A percentile compares a stretch with the other conserved stretches of the same genome.
phyloP scores from a whole-genome alignment of 2,888 invertebrate genomes.

The Zygogramma bicolorata region DNA sequence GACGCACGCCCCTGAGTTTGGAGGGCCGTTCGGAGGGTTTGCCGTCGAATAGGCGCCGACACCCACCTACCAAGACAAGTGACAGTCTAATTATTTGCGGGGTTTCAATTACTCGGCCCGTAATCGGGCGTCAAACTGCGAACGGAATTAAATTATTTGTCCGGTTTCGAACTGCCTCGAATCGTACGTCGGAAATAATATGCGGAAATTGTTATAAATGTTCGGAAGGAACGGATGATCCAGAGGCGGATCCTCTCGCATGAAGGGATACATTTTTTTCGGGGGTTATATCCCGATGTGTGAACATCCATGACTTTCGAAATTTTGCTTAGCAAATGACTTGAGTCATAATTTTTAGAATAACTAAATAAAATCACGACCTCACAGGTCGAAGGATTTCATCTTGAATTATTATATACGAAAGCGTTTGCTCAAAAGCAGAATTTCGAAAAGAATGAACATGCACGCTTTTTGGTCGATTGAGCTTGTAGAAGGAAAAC shows the following conservation, averaged over 20 bases:
- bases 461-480: too few species aligned
- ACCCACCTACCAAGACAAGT: constrained; percentile 63
- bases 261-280: too few species aligned
- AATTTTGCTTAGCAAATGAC: too few species aligned
- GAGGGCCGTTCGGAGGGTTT: constrained; percentile 30
- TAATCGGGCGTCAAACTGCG: constrained; percentile 67
- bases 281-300: too few species aligned
- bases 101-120: constrained; percentile 65
- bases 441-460: too few species aligned
- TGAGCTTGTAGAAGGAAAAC: too few species aligned
- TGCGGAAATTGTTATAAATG: constrained; percentile 38
- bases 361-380: too few species aligned
- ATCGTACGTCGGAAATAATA: constrained; percentile 46
- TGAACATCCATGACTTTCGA: too few species aligned
- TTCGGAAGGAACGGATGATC: constrained; percentile 12
- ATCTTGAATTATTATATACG: too few species aligned
- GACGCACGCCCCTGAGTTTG: constrained; percentile 24
- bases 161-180: constrained; percentile 58
- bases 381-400: too few species aligned
- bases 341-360: too few species aligned
- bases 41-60: constrained; percentile 55
- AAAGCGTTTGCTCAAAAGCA: too few species aligned
- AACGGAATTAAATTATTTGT: constrained; percentile 66
- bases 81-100: constrained; percentile 66
- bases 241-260: constrained; percentile 13